Percentiles rank a stretch among this genome's conserved stretches.
Evolutionary conservation across 2,888 invertebrate species (phyloP).

Genomic region (Drosophila nr. fundita): DNA sequence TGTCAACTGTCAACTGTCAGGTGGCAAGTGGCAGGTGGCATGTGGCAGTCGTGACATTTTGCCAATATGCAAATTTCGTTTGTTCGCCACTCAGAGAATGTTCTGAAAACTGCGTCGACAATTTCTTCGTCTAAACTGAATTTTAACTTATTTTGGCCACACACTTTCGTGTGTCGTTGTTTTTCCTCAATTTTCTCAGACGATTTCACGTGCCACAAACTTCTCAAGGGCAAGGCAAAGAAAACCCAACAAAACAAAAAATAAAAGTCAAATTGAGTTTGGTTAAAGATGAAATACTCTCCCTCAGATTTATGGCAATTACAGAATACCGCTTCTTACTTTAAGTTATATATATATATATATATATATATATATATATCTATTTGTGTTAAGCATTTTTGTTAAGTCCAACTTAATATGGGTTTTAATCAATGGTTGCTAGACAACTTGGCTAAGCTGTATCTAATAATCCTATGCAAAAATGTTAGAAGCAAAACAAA

Average conservation of each 20-base stretch:
- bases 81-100: constrained; percentile 1
- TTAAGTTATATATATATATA: background rate
- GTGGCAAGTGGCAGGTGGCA: constrained; percentile 7
- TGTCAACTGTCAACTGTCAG: constrained; percentile 31
- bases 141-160: constrained; percentile 55
- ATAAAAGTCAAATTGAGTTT: constrained; percentile 20
- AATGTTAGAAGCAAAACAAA: background rate
- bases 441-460: background rate
- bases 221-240: constrained; percentile 84
- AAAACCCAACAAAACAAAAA: constrained; percentile 53
- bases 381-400: background rate
- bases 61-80: constrained; percentile 69
- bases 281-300: constrained; percentile 1
- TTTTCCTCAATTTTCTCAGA: constrained; percentile 80
- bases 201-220: constrained; percentile 85
- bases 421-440: rapidly evolving
- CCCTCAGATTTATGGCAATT: background rate
- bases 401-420: background rate
- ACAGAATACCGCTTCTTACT: background rate
- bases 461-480: background rate
- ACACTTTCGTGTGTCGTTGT: constrained; percentile 23
- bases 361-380: no score
- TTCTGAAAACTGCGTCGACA: constrained; percentile 34
- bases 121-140: constrained; percentile 51
- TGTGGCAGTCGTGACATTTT: constrained; percentile 53